Percentiles rank a stretch among this genome's conserved stretches.
phyloP scores from a whole-genome alignment of 2,797 vertebrate genomes.

The Streptopelia turtur region DNA sequence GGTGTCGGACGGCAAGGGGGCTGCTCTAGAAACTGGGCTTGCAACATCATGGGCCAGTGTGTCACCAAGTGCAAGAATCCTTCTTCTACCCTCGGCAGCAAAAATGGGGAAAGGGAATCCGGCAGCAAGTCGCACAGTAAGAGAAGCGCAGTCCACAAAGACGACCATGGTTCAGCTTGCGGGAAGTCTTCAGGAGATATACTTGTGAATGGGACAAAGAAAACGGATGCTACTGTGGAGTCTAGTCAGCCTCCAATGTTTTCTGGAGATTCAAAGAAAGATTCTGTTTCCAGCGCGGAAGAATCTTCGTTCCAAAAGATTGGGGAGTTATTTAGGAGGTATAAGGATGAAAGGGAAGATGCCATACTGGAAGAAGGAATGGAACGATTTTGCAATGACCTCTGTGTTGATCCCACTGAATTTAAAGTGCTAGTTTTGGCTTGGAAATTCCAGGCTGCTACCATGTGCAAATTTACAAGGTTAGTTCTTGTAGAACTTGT shows the following conservation, averaged over 20 bases:
- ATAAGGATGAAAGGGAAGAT: constrained; percentile 95
- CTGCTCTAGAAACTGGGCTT: constrained; percentile 71
- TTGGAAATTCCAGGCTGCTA: constrained; percentile 99
- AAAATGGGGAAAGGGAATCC: constrained; percentile 95
- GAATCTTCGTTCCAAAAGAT: constrained; percentile 88
- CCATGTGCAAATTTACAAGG: constrained; percentile 99
- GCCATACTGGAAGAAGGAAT: constrained; percentile 98
- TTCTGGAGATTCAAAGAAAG: constrained; percentile 83
- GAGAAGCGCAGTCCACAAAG: constrained; percentile 87
- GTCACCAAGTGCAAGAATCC: constrained; percentile 99
- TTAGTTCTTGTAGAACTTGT: constrained; percentile 74
- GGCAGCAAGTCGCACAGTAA: constrained; percentile 90
- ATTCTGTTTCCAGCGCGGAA: constrained; percentile 78
- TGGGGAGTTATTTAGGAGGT: constrained; percentile 91
- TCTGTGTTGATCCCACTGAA: constrained; percentile 96
- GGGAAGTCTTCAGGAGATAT: constrained; percentile 89
- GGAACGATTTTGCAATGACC: constrained; percentile 96
- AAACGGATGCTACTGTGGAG: constrained; percentile 85
- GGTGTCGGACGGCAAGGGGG: constrained; percentile 82
- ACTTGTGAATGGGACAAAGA: constrained; percentile 93
- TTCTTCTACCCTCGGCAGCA: constrained; percentile 97
- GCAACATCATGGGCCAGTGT: constrained; percentile 96
- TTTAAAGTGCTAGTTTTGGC: constrained; percentile 96
- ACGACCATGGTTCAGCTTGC: constrained; percentile 83
- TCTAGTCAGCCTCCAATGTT: constrained; percentile 75